Percentiles rank a stretch among this genome's conserved stretches.
These are phyloP conservation scores for Phoeniculus purpureus DNA, from an alignment of 2,797 vertebrate species.

Conservation along the genomic window DNA sequence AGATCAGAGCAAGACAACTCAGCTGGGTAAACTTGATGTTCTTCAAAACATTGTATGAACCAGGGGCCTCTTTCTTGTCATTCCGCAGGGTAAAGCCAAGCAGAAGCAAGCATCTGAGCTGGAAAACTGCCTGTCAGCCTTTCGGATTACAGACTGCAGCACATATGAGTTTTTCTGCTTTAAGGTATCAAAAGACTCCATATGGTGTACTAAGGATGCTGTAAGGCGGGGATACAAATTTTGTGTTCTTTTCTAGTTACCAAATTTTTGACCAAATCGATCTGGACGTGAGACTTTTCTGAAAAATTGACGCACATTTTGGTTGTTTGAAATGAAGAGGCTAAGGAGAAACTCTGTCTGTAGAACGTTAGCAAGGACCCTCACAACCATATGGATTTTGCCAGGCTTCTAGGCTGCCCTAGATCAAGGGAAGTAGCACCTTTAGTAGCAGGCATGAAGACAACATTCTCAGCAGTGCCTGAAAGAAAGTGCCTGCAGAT, in stretches of 20 bases:
- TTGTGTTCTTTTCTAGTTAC: not conserved
- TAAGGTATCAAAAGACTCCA: conserved; percentile 63
- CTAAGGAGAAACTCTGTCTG: rapidly evolving
- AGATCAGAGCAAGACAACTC: not conserved
- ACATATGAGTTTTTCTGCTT: conserved; percentile 79
- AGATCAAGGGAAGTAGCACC: not conserved
- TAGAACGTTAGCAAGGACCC: not conserved
- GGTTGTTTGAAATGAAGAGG: not conserved
- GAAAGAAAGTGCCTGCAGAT: too few relatives aligned
- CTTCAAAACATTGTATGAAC: not conserved
- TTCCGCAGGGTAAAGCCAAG: conserved; percentile 86
- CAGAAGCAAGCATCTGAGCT: conserved; percentile 80
- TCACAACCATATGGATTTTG: not conserved
- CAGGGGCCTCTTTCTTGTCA: not conserved
- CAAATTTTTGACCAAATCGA: not conserved
- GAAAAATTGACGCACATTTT: not conserved
- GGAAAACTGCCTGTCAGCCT: conserved; percentile 82
- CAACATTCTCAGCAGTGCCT: not conserved
- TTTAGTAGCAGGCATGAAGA: not conserved
- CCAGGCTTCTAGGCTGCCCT: not conserved
- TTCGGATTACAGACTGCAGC: conserved; percentile 80
- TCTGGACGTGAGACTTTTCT: not conserved
- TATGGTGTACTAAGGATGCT: not conserved
- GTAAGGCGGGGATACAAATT: not conserved
- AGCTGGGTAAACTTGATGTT: not conserved